Evolutionary conservation across 2,888 invertebrate species (phyloP), one percentile per base, ranked within the genome.

Genomic region (Hedya salicella): DNA sequence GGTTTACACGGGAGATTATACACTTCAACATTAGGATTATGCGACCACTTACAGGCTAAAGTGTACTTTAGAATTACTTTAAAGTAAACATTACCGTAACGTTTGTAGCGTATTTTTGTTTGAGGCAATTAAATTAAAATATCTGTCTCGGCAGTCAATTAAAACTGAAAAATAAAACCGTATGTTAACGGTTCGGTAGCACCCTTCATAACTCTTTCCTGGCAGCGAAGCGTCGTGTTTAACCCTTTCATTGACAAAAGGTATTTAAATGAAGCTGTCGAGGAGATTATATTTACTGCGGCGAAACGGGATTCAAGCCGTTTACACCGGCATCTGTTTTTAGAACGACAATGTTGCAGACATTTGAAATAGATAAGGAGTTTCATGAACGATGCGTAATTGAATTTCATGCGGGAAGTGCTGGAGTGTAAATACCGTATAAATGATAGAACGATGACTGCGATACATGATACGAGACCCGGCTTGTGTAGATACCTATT

Each of bases 211-310:
- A 88, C 78, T 92, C 91, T 92, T 91, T 91, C 90, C 90, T 91
- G 82, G 84, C 81, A 75, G 73, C 76, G 75, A 75, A 74, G 77
- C 78, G 82, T 80, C 86, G 80, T 84, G 83, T 85, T 87, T 86
- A 92, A 91, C 92, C 91, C 92, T 89, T 91, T 89, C 88, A 88
- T 89, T 90, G 92, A 91, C 92, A 92, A 92, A 92, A 92, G 92
- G 90, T 89, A 92, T 92, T 92, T 91, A 91, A 92, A 92, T 92
- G 81, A 91, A 92, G 86, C 91, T 92, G 92, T 91, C 92, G 80
- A 72, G 80, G 79, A 80, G 82, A 79, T 57, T 83, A 91, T 91
- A 91, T 92, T 91, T 90, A 91, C 86, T 89, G 91, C 87, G 78
- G 75, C 78, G 79, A 79, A 80, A 77, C 77, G 81, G 83, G 85